Conservation (phyloP, 2,113 vertebrate species). For the Nerophis lumbriciformis region DNA sequence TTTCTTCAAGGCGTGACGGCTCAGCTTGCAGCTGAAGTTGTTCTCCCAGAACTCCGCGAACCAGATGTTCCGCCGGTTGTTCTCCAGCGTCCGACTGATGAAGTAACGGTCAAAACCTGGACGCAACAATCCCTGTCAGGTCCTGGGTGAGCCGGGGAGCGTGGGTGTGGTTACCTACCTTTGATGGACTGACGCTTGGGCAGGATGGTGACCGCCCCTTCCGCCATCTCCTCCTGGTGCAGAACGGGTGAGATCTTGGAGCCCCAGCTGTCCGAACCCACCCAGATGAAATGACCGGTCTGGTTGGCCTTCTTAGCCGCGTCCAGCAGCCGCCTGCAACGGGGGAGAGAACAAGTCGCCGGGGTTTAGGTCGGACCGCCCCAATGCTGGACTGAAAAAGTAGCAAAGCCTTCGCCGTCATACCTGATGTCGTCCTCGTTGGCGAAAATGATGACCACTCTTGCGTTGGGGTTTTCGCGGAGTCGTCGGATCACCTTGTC, state of each 20-base stretch:
- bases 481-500: conserved; percentile 94
- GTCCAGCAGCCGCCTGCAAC: conserved; percentile 84
- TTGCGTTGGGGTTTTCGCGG: conserved; percentile 90
- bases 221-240: conserved; percentile 90
- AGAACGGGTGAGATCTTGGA: conserved; percentile 91
- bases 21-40: conserved; percentile 87
- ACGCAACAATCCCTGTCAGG: conserved; percentile 54
- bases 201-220: conserved; percentile 92
- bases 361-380: conserved; percentile 41
- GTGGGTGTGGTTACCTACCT: conserved; percentile 67
- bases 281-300: conserved; percentile 96
- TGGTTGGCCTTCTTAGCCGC: conserved; percentile 91
- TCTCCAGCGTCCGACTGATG: conserved; percentile 75
- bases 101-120: conserved; percentile 78
- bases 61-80: conserved; percentile 80
- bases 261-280: conserved; percentile 98
- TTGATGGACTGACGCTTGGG: conserved; percentile 87
- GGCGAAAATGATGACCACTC: conserved; percentile 94
- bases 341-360: conserved; percentile 41
- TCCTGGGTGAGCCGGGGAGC: conserved; percentile 7
- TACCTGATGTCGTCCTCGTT: conserved; percentile 98
- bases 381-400: conserved; percentile 29
- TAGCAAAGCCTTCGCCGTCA: neutral
- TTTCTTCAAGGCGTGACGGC: conserved; percentile 70
- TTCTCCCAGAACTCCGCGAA: conserved; percentile 81